Percentiles rank a stretch among this genome's conserved stretches.
Evolutionary conservation across 2,888 invertebrate species (phyloP).

Genomic region (Orthosia gothica): DNA sequence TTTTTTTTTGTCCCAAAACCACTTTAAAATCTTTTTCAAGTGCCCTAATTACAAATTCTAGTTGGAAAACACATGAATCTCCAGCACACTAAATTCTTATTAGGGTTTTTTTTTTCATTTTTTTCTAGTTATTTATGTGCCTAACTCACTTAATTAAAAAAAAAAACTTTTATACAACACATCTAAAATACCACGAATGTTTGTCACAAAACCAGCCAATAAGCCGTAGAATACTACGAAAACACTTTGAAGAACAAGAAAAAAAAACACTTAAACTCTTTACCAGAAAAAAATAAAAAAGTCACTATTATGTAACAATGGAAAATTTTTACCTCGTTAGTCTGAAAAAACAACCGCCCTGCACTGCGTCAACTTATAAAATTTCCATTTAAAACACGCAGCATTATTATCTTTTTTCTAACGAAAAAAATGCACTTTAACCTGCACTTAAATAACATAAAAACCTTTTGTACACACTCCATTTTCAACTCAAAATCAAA

Average conservation of each 20-base stretch:
- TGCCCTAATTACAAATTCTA: neutral
- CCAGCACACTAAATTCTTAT: accelerated
- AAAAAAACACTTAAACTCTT: slow-evolving; percentile 26
- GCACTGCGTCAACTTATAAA: slow-evolving; percentile 86
- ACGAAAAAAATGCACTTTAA: slow-evolving; percentile 85
- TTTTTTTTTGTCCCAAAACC: neutral
- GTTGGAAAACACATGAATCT: neutral
- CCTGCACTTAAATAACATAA: slow-evolving; percentile 65
- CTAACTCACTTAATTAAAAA: no score
- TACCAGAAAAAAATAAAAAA: slow-evolving; percentile 41
- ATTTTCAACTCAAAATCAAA: slow-evolving; percentile 70
- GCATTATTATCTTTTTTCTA: slow-evolving; percentile 91
- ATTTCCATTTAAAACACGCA: slow-evolving; percentile 90
- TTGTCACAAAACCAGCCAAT: neutral
- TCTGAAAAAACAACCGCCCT: slow-evolving; percentile 86
- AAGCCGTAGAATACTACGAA: neutral
- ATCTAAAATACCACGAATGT: neutral
- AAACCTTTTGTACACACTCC: slow-evolving; percentile 48
- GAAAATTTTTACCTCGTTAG: slow-evolving; percentile 82
- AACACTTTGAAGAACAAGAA: slow-evolving; percentile 4
- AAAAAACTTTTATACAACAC: neutral
- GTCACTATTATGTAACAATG: slow-evolving; percentile 78
- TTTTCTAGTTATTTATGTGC: neutral
- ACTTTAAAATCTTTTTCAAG: neutral
- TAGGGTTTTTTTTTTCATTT: neutral